Evolutionary conservation across 2,888 invertebrate genomes (phyloP).

Genomic region (Clivina fossor): DNA sequence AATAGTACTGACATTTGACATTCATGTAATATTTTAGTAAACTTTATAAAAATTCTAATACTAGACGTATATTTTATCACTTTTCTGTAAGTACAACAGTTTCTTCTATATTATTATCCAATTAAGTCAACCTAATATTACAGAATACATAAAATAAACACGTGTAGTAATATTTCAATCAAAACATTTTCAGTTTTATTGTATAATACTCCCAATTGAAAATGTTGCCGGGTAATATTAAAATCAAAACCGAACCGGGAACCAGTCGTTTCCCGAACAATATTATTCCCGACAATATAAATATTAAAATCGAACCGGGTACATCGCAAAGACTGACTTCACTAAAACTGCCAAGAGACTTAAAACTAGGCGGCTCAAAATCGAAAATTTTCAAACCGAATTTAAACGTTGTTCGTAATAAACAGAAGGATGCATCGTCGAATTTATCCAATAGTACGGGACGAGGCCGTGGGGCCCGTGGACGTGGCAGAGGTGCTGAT

Average conservation of each 20-base stretch:
- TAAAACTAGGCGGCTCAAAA: conserved; percentile 26
- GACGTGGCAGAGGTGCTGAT: conserved; percentile 22
- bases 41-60: no score
- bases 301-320: conserved; percentile 24
- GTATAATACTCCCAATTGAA: not conserved
- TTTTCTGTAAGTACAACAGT: no score
- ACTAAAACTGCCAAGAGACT: conserved; percentile 20
- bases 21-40: no score
- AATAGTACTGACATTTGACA: no score
- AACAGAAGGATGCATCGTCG: conserved; percentile 4
- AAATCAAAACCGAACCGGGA: conserved; percentile 28
- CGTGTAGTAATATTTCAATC: no score
- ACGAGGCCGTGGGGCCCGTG: conserved; percentile 14
- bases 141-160: no score
- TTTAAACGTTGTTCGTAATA: conserved; percentile 21
- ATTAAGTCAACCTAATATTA: no score
- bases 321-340: conserved; percentile 25
- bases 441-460: not conserved
- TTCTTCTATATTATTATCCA: no score
- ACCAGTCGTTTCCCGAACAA: conserved; percentile 15
- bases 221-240: conserved; percentile 14
- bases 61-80: no score
- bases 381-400: conserved; percentile 26
- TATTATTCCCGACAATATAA: not conserved
- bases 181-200: no score